phyloP scores from a whole-genome alignment of 30 jellyfish, hydroid and myxozoan species.

The Hydractinia echinata region DNA sequence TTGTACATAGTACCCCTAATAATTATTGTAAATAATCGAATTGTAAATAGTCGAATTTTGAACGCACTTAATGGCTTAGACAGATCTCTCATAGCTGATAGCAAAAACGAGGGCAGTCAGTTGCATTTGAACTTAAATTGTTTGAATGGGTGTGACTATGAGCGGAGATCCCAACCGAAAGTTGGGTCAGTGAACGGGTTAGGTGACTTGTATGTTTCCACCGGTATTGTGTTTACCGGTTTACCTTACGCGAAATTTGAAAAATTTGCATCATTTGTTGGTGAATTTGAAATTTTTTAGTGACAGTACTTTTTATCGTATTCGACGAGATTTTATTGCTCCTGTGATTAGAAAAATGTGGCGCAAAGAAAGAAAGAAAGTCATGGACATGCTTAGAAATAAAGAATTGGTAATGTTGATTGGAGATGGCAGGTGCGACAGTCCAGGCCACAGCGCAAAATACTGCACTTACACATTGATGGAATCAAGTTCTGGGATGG shows the following conservation, averaged over 20 bases:
- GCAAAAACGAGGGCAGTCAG: background rate
- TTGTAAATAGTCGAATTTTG: no score
- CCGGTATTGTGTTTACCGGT: constrained; percentile 9
- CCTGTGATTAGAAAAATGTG: constrained; percentile 20
- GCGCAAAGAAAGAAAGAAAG: constrained; percentile 6
- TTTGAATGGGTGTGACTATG: background rate
- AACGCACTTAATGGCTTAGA: no score
- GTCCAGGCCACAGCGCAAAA: no score
- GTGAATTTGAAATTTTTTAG: constrained; percentile 5
- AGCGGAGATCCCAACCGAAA: no score
- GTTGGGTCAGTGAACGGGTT: background rate
- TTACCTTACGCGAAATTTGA: constrained; percentile 11
- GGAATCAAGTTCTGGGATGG: no score
- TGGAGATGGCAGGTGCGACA: no score
- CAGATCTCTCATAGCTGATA: background rate
- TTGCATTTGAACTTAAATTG: background rate
- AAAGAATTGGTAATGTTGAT: background rate
- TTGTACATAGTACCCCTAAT: no score
- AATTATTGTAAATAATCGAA: no score
- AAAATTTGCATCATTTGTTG: constrained; percentile 5
- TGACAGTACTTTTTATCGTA: constrained; percentile 5
- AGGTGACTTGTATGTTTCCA: background rate
- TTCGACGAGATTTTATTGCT: constrained; percentile 7
- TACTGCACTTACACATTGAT: no score
- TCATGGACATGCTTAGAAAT: background rate